Evolutionary conservation across 2,797 vertebrate genomes (phyloP), one percentile per base, ranked within the genome.

Genomic region (Poeciliopsis paucimaculata): DNA sequence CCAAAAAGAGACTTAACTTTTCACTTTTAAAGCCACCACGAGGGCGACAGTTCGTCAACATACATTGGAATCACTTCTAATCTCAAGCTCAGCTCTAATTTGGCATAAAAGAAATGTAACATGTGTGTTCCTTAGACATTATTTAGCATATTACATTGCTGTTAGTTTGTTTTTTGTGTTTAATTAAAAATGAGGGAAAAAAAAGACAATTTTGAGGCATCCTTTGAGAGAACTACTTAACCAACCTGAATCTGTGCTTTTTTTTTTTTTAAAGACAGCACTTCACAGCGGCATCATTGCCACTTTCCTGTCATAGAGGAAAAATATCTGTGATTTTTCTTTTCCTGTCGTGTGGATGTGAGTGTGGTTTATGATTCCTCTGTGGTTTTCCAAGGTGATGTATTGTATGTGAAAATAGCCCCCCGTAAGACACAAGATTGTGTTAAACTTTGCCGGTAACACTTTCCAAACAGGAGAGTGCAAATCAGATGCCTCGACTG

Each of bases 371-470:
- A 75, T 81, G 75, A 79, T 84, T 86, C 79, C 73, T 84, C 45
- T 31, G 84, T 79, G 85, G 80, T 77, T 89, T 82, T 85, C 81
- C 72, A 82, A 87, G 86, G 83, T 75, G 81, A 39, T 18, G 51
- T 74, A 80, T 84, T 51, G 70, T 76, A 84, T 89, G 91, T 92
- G 89, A 93, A 91, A 93, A 87, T 82, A 84, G 66, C 71, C 77
- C 77, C 91, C 87, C 85, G 75, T 81, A 88, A 94, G 92, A 91
- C 87, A 71, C 77, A 75, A 45, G 73, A 90, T 92, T 88, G 94
- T 92, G 95, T 92, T 95, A 93, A 94, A 95, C 89, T 94, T 94
- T 84, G 84, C 81, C 88, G 81, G 85, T 87, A 91, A 92, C 92
- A 93, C 91, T 92, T 93, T 90, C 80, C 86, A 89, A 84, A 91